Base-by-base conservation (phyloP, 2,797 vertebrate species). In the Chelon auratus region DNA sequence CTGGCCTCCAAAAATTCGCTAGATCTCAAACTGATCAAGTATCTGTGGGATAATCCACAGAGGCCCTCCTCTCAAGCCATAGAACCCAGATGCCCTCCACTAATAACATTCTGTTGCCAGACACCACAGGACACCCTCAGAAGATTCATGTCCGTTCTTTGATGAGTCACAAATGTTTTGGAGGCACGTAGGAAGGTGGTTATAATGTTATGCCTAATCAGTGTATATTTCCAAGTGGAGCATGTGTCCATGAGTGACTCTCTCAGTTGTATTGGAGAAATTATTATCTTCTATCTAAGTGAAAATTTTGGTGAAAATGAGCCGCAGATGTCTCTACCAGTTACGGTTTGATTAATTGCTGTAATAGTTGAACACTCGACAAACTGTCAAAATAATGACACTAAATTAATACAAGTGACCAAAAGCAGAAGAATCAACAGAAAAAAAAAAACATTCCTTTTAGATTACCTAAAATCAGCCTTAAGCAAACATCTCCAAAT, bases 241-340 rank as follows among this genome's bases (percentile, higher is more conserved):
- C 30, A n/a, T 17, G 42, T 33, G 6, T 2, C 7, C 13, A 57
- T 39, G 48, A 47, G 14, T 57, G n/a, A 39, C 57, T 52, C 59
- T 59, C 20, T 63, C n/a, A 30, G 47, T 60, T 58, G 10, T 10
- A 5, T n/a, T 70, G 8, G 62, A 59, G 39, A 39, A 39, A 15
- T 26, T 26, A 2, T 39, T 7, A 5, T 52, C 40, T 78, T 68
- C 61, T 15, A 68, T 72, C 33, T 26, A 33, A 11, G 15, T 62
- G 69, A 26, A 68, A 50, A 68, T 81, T 75, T 77, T 47, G 15
- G 20, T 24, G 4, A 10, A 62, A 73, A 66, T 56, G 0, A n/a
- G 5, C 62, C 56, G 73, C 12, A 62, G 26, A 62, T 50, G 54
- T 68, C 55, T 55, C 30, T 18, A 39, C 68, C 40, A 55, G 36